These are phyloP conservation scores for Megamerina dolium DNA, from an alignment of 2,888 invertebrate species.

Conservation along the genomic window DNA sequence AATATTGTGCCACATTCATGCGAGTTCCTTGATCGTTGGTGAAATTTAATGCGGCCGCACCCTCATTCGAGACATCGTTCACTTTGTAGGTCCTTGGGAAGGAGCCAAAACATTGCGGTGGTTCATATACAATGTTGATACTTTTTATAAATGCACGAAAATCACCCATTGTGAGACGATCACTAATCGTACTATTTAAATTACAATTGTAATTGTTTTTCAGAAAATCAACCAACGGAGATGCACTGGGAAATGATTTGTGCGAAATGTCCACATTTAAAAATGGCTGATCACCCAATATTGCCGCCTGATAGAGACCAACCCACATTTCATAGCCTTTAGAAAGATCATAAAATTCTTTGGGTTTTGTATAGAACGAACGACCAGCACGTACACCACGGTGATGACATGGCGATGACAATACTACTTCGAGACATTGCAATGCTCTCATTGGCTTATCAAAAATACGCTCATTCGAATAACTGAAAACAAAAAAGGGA, in stretches of 20 bases:
- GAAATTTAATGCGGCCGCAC: conserved; percentile 50
- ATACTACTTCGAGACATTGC: conserved; percentile 62
- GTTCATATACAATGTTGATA: conserved; percentile 35
- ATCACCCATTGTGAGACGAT: background rate
- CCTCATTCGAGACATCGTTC: conserved; percentile 22
- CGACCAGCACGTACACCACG: conserved; percentile 48
- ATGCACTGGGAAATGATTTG: conserved; percentile 66
- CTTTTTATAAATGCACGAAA: conserved; percentile 28
- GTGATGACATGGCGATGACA: conserved; percentile 52
- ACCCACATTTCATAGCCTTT: conserved; percentile 87
- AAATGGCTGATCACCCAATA: conserved; percentile 81
- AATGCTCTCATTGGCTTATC: conserved; percentile 49
- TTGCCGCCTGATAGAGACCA: conserved; percentile 87
- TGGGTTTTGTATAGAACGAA: conserved; percentile 66
- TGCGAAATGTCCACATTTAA: conserved; percentile 88
- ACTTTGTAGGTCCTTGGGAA: conserved; percentile 32
- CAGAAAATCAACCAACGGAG: conserved; percentile 51
- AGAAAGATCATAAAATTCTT: conserved; percentile 53
- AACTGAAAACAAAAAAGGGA: conserved; percentile 27
- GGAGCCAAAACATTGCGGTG: conserved; percentile 31
- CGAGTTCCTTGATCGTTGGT: conserved; percentile 23
- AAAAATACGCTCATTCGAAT: conserved; percentile 34
- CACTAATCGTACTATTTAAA: conserved; percentile 1
- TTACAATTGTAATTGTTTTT: conserved; percentile 27
- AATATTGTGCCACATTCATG: conserved; percentile 49